Percentiles rank a stretch among this genome's conserved stretches.
Evolutionary conservation across 2,888 invertebrate species (phyloP).

Genomic region (Koerneria pararmatus): DNA sequence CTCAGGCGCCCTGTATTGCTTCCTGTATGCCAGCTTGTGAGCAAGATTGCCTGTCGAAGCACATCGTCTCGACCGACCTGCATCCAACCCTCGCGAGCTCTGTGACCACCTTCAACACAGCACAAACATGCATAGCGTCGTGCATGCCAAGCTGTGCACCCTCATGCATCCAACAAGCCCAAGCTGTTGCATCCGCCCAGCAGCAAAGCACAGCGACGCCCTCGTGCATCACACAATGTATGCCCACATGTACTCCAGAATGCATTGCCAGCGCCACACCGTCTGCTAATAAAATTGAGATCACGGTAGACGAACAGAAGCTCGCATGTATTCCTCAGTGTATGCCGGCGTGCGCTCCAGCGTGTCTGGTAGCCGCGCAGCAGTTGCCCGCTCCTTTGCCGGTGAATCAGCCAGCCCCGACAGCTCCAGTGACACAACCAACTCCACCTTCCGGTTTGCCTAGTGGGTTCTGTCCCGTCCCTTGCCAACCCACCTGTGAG

Average conservation of each 20-base stretch:
- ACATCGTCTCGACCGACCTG: background rate
- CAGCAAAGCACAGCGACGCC: too few relatives aligned
- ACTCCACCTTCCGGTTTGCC: conserved; percentile 10
- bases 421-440: background rate
- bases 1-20: background rate
- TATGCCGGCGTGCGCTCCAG: conserved; percentile 16
- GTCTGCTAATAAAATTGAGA: too few relatives aligned
- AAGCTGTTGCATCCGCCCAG: too few relatives aligned
- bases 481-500: conserved; percentile 36
- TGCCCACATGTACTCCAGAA: too few relatives aligned
- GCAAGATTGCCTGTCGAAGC: background rate
- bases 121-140: conserved; percentile 11
- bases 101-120: conserved; percentile 1
- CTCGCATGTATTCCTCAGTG: conserved; percentile 8
- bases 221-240: too few relatives aligned
- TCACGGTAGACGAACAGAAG: too few relatives aligned
- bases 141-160: conserved; percentile 16
- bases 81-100: conserved; percentile 8
- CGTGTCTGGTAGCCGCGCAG: background rate
- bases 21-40: background rate
- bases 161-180: too few relatives aligned
- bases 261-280: too few relatives aligned
- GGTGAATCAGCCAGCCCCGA: background rate
- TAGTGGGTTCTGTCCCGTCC: conserved; percentile 20
- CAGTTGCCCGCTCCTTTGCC: too few relatives aligned